A percentile compares a stretch with the other conserved stretches of the same genome.
Evolutionary conservation across 2,797 vertebrate genomes (phyloP).

Genomic region (Gadopsis marmoratus): DNA sequence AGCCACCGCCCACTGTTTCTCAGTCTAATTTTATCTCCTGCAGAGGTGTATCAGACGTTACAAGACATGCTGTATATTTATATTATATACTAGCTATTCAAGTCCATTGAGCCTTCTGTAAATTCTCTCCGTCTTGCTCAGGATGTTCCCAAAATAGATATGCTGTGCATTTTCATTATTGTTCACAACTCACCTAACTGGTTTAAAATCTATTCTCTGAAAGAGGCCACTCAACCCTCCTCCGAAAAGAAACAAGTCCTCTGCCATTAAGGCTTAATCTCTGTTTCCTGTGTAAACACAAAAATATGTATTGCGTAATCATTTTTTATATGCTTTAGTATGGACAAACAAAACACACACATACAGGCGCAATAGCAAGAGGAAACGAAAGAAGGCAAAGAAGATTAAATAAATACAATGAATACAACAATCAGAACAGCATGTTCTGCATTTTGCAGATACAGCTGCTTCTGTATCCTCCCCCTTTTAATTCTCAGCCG

Average conservation of each 20-base stretch:
- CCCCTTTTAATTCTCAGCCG: background rate
- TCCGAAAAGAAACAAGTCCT: background rate
- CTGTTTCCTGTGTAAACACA: slow-evolving; percentile 10
- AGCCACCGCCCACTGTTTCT: background rate
- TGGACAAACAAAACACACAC: slow-evolving; percentile 8
- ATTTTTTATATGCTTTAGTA: background rate
- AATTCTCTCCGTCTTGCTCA: background rate
- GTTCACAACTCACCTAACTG: slow-evolving; percentile 43
- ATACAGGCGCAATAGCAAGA: background rate
- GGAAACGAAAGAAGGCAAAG: background rate
- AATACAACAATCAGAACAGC: background rate
- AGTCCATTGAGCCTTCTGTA: background rate
- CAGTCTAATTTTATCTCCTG: background rate
- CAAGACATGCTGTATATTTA: background rate
- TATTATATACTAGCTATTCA: background rate
- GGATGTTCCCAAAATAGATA: slow-evolving; percentile 52
- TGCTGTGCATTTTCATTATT: slow-evolving; percentile 31
- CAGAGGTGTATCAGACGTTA: background rate
- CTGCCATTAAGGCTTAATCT: background rate
- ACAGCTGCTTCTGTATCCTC: background rate
- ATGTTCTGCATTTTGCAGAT: background rate
- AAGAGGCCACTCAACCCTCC: background rate
- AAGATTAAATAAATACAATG: background rate
- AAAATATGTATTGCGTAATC: background rate
- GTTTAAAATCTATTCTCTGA: slow-evolving; percentile 55